phyloP scores from a whole-genome alignment of 2,797 vertebrate species.

The Neolamprologus multifasciatus region DNA sequence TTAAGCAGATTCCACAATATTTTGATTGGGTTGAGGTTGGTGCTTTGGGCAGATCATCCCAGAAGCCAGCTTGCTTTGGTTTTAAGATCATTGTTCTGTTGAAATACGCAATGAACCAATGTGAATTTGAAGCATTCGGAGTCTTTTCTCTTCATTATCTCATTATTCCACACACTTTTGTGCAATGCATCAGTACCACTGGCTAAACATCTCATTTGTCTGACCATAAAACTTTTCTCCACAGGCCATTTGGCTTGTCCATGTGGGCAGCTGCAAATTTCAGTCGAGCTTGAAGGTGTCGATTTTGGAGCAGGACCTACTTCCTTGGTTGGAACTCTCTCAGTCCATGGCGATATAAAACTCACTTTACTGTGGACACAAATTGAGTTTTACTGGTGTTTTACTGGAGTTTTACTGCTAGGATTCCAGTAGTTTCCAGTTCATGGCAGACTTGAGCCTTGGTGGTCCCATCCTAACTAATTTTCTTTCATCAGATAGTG shows the following conservation, averaged over 20 bases:
- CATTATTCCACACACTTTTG: not conserved
- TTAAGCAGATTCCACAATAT: not conserved
- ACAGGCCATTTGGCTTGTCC: not conserved
- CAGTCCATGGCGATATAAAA: not conserved
- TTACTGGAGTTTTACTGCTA: not conserved
- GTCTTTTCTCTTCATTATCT: not conserved
- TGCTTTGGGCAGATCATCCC: not conserved
- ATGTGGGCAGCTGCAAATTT: not conserved
- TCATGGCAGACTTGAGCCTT: not conserved
- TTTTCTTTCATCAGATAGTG: accelerated
- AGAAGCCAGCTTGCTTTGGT: not conserved
- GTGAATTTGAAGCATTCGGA: not conserved
- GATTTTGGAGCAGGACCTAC: not conserved
- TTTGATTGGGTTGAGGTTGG: not conserved
- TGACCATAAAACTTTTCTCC: not conserved
- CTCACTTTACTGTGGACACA: not conserved
- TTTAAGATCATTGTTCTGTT: not conserved
- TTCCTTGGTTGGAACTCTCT: not conserved
- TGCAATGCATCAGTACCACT: not conserved
- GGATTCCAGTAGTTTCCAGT: not conserved
- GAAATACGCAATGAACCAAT: not conserved
- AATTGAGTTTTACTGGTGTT: not conserved
- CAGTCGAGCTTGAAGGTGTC: not conserved
- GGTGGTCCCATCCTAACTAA: not conserved
- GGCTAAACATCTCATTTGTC: not conserved